Percentiles rank a stretch among this genome's conserved stretches.
phyloP scores from a whole-genome alignment of 1,140 invertebrate species.

The Lutraria rhynchaena region DNA sequence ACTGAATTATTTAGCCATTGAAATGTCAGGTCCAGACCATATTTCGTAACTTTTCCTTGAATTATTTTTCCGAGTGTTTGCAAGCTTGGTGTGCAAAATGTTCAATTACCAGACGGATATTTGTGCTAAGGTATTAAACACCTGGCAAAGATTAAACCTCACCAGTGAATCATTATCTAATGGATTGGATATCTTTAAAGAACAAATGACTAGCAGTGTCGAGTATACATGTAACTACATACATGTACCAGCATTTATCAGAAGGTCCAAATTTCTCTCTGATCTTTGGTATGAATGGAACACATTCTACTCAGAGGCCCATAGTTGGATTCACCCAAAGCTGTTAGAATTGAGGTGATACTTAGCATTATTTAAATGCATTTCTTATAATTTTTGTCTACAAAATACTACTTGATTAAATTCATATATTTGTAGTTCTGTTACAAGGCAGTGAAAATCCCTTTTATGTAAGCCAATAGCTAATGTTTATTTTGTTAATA shows the following conservation, averaged over 20 bases:
- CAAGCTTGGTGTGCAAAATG: too few relatives aligned
- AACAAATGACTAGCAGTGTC: not conserved
- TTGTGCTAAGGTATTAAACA: constrained; percentile 1
- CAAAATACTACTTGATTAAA: too few relatives aligned
- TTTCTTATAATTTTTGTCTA: too few relatives aligned
- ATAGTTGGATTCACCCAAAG: constrained; percentile 28
- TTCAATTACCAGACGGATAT: constrained; percentile 41
- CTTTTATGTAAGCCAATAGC: too few relatives aligned
- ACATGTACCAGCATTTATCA: not conserved
- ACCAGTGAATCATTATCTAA: not conserved
- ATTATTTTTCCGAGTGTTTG: too few relatives aligned
- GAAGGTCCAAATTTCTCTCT: not conserved
- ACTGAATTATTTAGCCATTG: too few relatives aligned
- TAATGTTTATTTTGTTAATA: too few relatives aligned
- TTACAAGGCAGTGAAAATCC: too few relatives aligned
- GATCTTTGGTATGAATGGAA: constrained; percentile 15
- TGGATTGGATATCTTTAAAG: not conserved
- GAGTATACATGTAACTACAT: not conserved
- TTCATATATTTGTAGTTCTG: too few relatives aligned
- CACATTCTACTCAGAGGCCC: constrained; percentile 14
- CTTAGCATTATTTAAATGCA: not conserved
- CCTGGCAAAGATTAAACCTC: constrained; percentile 2
- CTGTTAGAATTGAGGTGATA: constrained; percentile 34
- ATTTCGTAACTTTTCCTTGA: too few relatives aligned
- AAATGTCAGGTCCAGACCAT: too few relatives aligned